Evolutionary conservation across 2,113 vertebrate species (phyloP).

Genomic region (Prochilodus magdalenae): DNA sequence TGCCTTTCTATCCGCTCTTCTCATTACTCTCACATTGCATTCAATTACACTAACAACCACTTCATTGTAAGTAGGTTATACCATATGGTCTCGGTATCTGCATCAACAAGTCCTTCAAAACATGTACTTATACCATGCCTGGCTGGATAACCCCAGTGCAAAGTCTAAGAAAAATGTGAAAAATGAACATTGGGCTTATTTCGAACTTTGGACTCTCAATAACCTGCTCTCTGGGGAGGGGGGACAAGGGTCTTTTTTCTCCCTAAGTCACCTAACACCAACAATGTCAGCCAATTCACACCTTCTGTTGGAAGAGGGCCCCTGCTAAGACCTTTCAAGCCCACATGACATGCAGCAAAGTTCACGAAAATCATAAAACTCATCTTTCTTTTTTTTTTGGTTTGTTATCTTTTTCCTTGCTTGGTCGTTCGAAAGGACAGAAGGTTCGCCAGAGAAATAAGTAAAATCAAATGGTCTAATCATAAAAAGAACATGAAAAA

Average conservation of each 20-base stretch:
- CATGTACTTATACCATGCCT: too few species aligned
- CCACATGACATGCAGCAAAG: not conserved
- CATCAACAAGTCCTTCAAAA: not conserved
- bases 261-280: not conserved
- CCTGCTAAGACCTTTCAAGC: not conserved
- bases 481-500: too few species aligned
- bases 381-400: too few species aligned
- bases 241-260: not conserved
- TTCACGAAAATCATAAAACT: not conserved
- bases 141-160: too few species aligned
- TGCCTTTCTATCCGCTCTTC: too few species aligned
- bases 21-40: too few species aligned
- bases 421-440: too few species aligned
- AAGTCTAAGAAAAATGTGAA: not conserved
- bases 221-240: not conserved
- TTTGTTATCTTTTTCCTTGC: too few species aligned
- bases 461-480: not conserved
- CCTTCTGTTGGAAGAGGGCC: not conserved
- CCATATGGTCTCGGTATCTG: not conserved
- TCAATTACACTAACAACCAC: too few species aligned
- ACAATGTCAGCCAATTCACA: not conserved
- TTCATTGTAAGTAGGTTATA: too few species aligned
- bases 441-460: not conserved
- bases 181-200: not conserved
- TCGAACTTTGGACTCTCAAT: not conserved